Conservation (phyloP, 2,797 vertebrate species). For the Spheniscus humboldti region DNA sequence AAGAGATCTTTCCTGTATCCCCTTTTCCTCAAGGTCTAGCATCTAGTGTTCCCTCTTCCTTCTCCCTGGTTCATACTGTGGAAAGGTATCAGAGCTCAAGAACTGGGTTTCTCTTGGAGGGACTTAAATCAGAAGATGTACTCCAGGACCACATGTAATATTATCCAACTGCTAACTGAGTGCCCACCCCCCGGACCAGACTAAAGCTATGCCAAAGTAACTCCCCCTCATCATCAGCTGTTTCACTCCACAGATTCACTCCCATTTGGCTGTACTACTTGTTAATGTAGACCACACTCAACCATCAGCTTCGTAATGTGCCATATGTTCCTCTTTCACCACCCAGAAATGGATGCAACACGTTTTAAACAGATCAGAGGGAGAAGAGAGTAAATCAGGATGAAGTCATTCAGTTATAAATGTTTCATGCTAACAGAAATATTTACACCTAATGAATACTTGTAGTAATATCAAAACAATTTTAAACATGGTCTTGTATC, state of each 20-base stretch:
- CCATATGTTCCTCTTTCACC: background rate
- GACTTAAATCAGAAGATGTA: background rate
- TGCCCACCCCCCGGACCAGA: background rate
- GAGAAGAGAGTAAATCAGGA: background rate
- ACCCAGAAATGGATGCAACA: background rate
- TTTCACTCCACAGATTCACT: background rate
- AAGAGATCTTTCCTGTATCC: background rate
- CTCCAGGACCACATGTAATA: background rate
- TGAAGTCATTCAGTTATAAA: background rate
- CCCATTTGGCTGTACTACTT: background rate
- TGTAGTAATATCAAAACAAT: constrained; percentile 27
- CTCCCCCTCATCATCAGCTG: background rate
- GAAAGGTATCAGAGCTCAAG: background rate
- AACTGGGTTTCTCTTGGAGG: background rate
- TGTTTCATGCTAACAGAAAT: background rate
- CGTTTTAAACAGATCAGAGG: background rate
- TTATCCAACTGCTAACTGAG: background rate
- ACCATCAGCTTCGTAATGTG: background rate
- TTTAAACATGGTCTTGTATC: background rate
- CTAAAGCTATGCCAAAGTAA: background rate
- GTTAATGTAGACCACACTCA: background rate
- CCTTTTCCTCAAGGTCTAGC: background rate
- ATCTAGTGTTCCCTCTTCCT: background rate
- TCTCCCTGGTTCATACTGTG: background rate
- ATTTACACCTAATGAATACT: background rate